Evolutionary conservation across 2,888 invertebrate species (phyloP).

Genomic region (Drosophila atroscutellata): DNA sequence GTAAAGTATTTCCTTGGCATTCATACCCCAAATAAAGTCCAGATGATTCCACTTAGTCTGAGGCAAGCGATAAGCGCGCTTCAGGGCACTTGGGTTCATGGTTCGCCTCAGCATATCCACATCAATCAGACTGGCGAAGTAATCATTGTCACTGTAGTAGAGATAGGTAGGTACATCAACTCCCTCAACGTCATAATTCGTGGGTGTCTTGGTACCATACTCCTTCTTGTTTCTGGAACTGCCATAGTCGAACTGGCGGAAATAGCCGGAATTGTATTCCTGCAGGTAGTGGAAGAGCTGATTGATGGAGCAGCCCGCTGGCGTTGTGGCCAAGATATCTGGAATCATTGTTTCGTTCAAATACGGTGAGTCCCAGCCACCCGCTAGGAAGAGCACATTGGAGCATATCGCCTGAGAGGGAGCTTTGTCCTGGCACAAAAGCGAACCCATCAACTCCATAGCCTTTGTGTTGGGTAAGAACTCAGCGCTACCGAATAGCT

Average conservation of each 20-base stretch:
- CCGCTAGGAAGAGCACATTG: conserved; percentile 66
- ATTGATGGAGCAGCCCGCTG: conserved; percentile 76
- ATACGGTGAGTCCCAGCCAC: conserved; percentile 73
- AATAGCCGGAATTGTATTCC: conserved; percentile 72
- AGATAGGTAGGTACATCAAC: conserved; percentile 71
- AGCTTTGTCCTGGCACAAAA: conserved; percentile 58
- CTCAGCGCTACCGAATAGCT: conserved; percentile 75
- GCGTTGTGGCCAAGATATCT: conserved; percentile 77
- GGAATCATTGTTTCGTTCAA: conserved; percentile 71
- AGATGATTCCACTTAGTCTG: conserved; percentile 76
- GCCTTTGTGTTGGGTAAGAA: conserved; percentile 67
- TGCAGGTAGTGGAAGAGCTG: conserved; percentile 77
- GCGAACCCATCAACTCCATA: conserved; percentile 70
- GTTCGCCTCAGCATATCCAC: conserved; percentile 68
- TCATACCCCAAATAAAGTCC: conserved; percentile 76
- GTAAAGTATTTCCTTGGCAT: conserved; percentile 70
- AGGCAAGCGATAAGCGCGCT: conserved; percentile 70
- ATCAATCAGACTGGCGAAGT: conserved; percentile 75
- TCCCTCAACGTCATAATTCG: conserved; percentile 61
- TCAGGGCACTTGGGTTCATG: conserved; percentile 49
- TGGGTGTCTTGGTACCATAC: conserved; percentile 60
- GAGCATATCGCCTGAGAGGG: conserved; percentile 59
- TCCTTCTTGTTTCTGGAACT: conserved; percentile 58
- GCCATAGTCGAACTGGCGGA: conserved; percentile 65
- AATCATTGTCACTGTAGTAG: conserved; percentile 80